Percentiles rank a stretch among this genome's conserved stretches.
phyloP scores from a whole-genome alignment of 2,113 vertebrate genomes.

The Marcusenius ussheri region DNA sequence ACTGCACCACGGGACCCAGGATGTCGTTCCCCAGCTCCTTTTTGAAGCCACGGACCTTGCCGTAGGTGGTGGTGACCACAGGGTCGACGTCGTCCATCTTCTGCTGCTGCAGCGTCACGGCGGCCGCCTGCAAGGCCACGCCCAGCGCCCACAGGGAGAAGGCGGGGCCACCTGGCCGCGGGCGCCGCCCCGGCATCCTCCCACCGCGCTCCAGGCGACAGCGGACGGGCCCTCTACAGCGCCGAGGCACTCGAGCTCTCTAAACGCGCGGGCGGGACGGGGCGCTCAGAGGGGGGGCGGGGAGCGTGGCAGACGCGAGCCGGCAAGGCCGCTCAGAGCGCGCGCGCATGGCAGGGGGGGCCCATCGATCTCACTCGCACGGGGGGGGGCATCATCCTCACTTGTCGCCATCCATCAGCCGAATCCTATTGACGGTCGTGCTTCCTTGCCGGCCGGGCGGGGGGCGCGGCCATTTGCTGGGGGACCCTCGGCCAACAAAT shows the following conservation, averaged over 20 bases:
- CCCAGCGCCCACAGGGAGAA: conserved; percentile 64
- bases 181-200: conserved; percentile 63
- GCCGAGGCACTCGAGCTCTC: conserved; percentile 39
- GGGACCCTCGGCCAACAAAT: conserved; percentile 67
- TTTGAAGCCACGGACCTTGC: conserved; percentile 87
- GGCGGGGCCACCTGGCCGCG: conserved; percentile 51
- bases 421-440: conserved; percentile 67
- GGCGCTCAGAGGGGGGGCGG: conserved; percentile 40
- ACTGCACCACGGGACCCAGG: conserved; percentile 92
- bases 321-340: conserved; percentile 56
- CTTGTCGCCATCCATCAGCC: conserved; percentile 63
- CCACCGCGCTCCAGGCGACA: conserved; percentile 20
- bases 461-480: conserved; percentile 59
- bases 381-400: conserved; percentile 65
- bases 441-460: conserved; percentile 62
- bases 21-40: conserved; percentile 98
- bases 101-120: conserved; percentile 54
- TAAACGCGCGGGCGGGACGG: conserved; percentile 61
- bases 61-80: conserved; percentile 79
- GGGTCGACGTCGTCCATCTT: conserved; percentile 90
- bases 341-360: conserved; percentile 59
- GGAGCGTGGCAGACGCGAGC: conserved; percentile 48
- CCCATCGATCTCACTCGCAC: conserved; percentile 65
- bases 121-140: conserved; percentile 64
- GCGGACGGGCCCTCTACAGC: not conserved